Evolutionary conservation across 2,888 invertebrate genomes (phyloP).

Genomic region (Papilio demoleus): DNA sequence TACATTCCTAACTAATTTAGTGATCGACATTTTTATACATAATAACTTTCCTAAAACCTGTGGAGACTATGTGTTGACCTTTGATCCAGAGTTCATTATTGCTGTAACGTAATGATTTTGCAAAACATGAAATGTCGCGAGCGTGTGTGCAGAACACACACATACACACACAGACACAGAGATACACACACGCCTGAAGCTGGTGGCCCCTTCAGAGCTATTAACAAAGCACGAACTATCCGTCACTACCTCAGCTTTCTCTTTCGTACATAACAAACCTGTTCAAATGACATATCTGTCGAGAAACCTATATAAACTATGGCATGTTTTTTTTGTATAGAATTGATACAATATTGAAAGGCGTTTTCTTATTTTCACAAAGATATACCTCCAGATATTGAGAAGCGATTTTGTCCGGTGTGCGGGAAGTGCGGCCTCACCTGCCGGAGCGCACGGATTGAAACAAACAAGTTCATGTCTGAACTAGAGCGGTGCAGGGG

Average conservation of each 20-base stretch:
- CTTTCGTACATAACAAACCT: constrained; percentile 9
- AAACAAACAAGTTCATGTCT: too few species aligned
- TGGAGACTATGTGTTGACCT: neutral
- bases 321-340: neutral
- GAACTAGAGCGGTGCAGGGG: too few species aligned
- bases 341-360: neutral
- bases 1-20: too few species aligned
- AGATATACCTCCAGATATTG: too few species aligned
- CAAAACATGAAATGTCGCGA: too few species aligned
- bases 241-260: neutral
- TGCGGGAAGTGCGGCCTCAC: too few species aligned
- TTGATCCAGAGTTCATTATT: neutral
- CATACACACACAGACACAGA: neutral
- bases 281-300: neutral
- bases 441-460: too few species aligned
- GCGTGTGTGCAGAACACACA: neutral
- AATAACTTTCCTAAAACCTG: neutral
- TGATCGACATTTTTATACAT: too few species aligned
- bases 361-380: neutral
- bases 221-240: neutral
- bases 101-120: too few species aligned
- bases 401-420: too few species aligned
- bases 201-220: neutral
- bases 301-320: neutral
- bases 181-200: too few species aligned